Evolutionary conservation across 2,888 invertebrate species (phyloP).

Genomic region (Tipula vernalis): DNA sequence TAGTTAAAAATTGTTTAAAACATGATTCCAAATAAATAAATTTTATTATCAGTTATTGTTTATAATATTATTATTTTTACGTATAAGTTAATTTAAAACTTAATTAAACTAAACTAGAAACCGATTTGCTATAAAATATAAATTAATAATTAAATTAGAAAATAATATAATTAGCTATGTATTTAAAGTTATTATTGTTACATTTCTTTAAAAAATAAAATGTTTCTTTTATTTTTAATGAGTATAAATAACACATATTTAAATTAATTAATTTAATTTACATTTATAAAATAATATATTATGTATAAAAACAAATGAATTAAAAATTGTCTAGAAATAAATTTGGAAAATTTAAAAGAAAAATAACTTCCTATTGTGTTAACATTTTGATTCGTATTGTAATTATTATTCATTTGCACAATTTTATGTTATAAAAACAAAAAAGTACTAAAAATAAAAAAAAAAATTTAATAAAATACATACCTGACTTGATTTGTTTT

Average conservation of each 20-base stretch:
- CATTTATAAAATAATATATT: not conserved
- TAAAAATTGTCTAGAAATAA: not conserved
- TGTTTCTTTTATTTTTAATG: not conserved
- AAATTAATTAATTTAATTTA: not conserved
- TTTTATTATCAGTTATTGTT: not conserved
- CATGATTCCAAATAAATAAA: not conserved
- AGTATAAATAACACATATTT: not conserved
- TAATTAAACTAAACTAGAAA: not conserved
- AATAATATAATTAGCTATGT: not conserved
- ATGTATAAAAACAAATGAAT: not conserved
- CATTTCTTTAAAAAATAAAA: not conserved
- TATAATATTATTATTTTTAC: not conserved
- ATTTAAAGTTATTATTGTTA: not conserved
- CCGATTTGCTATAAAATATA: not conserved
- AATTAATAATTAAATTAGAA: not conserved
- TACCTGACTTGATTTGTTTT: not conserved
- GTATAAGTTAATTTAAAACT: not conserved
- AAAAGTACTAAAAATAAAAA: not conserved
- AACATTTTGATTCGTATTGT: not conserved
- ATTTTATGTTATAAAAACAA: not conserved
- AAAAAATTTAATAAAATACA: not conserved
- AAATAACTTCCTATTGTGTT: not conserved
- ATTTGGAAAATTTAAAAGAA: not conserved
- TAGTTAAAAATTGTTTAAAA: not conserved
- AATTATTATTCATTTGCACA: constrained; percentile 4